A percentile compares a stretch with the other conserved stretches of the same genome.
These are phyloP conservation scores for Momotus momota DNA, from an alignment of 2,797 vertebrate genomes.

Conservation along the genomic window DNA sequence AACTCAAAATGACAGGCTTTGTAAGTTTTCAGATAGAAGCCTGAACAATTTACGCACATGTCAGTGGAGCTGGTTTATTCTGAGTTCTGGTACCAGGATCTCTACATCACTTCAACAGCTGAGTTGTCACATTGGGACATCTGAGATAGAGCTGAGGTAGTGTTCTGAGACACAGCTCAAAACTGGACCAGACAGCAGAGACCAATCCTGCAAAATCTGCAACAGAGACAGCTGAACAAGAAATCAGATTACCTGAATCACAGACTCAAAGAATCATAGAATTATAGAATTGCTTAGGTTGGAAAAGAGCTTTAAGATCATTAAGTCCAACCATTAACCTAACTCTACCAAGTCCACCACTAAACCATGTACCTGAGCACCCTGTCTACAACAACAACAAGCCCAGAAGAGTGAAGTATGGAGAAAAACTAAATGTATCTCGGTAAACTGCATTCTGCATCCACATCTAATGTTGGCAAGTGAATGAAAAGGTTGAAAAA, in stretches of 20 bases:
- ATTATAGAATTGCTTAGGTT: too few species aligned
- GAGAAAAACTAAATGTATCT: neutral
- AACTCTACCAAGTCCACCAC: neutral
- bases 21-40: neutral
- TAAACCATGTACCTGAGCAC: neutral
- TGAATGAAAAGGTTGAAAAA: neutral
- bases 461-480: neutral
- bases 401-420: neutral
- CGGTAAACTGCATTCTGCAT: neutral
- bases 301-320: too few species aligned
- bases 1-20: neutral
- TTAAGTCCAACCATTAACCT: neutral
- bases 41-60: neutral
- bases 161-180: accelerated
- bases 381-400: neutral
- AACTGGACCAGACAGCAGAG: neutral
- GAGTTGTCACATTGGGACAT: neutral
- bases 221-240: neutral
- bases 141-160: neutral
- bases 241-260: neutral
- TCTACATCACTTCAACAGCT: neutral
- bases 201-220: neutral
- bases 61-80: neutral
- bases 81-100: neutral
- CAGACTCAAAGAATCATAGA: too few species aligned